A percentile compares a stretch with the other conserved stretches of the same genome.
Conservation (phyloP, 2,797 vertebrate species). For the Numenius phaeopus region DNA sequence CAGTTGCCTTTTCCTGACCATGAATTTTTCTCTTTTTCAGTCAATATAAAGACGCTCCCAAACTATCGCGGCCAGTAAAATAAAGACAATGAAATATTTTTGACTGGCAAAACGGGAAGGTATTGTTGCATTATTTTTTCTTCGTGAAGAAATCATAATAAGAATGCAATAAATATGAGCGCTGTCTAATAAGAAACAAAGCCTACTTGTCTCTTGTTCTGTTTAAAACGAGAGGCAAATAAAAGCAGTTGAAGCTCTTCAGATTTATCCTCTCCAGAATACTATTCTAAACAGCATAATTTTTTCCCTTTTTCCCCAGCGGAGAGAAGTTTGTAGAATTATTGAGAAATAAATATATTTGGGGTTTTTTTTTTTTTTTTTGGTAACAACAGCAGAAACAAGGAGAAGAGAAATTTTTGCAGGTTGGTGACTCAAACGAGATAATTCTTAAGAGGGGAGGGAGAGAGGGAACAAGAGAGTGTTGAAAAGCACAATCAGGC, state of each 20-base stretch:
- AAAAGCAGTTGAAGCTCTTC: not conserved
- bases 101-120: not conserved
- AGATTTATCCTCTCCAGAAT: not conserved
- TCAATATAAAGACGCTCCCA: not conserved
- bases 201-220: not conserved
- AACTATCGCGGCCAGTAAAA: not conserved
- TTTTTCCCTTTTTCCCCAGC: not conserved
- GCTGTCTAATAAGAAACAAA: constrained; percentile 2
- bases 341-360: not conserved
- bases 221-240: not conserved
- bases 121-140: not conserved
- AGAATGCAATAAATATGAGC: not conserved
- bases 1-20: not conserved
- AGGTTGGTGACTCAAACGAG: constrained; percentile 12
- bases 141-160: not conserved
- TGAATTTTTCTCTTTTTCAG: not conserved
- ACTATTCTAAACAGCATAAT: not conserved
- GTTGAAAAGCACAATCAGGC: constrained; percentile 49
- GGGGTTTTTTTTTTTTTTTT: not conserved
- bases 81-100: not conserved
- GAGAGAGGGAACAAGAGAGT: not conserved
- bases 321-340: not conserved
- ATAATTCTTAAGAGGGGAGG: not conserved
- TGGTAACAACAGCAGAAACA: not conserved
- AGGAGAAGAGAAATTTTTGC: not conserved